Evolutionary conservation across 2,888 invertebrate genomes (phyloP).

Genomic region (Heliconius charithonia): DNA sequence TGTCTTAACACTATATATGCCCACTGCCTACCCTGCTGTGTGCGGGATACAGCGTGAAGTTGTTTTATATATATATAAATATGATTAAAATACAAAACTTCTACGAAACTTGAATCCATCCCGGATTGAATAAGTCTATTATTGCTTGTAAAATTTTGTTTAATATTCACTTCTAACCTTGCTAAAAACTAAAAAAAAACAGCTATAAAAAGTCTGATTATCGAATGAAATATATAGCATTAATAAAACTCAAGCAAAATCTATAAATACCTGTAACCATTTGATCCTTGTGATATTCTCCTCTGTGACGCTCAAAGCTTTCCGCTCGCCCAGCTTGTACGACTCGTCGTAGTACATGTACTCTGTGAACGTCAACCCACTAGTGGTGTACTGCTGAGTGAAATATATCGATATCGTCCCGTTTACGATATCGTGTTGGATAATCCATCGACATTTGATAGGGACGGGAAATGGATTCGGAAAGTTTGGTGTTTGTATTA

Average conservation of each 20-base stretch:
- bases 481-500: conserved; percentile 93
- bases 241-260: conserved; percentile 22
- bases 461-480: conserved; percentile 92
- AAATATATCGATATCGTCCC: conserved; percentile 93
- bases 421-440: conserved; percentile 89
- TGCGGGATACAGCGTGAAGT: too few species aligned
- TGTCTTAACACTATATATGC: too few species aligned
- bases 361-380: conserved; percentile 90
- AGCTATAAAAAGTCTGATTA: too few species aligned
- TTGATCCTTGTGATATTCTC: conserved; percentile 88
- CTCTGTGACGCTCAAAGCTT: conserved; percentile 88
- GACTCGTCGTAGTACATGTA: conserved; percentile 89
- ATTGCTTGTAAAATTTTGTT: too few species aligned
- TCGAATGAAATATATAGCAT: neutral
- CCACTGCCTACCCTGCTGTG: too few species aligned
- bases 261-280: conserved; percentile 77
- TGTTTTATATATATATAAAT: too few species aligned
- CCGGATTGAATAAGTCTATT: too few species aligned
- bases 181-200: too few species aligned
- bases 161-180: too few species aligned
- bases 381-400: conserved; percentile 93
- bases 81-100: too few species aligned
- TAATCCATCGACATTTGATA: conserved; percentile 93
- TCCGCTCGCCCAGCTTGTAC: conserved; percentile 86
- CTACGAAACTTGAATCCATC: too few species aligned